Evolutionary conservation across 2,113 vertebrate species (phyloP), one percentile per base, ranked within the genome.

Genomic region (Cynocephalus volans): DNA sequence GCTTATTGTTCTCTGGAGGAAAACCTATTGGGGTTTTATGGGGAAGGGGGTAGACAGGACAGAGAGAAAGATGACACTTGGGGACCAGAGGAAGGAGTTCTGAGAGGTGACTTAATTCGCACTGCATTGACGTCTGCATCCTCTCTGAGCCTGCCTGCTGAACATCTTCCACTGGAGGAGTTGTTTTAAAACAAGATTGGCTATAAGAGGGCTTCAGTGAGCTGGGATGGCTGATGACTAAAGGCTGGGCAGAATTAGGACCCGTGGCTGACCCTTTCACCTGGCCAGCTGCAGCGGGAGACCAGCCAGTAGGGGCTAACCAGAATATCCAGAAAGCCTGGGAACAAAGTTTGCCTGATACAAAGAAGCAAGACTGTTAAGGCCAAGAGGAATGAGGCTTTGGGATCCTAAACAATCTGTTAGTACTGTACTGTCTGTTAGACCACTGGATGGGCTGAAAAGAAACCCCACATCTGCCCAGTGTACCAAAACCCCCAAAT

Each of bases 1-100:
- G 95, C 72, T 94, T 73, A 97, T 97, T 98, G 98, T 99, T 98
- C 98, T 98, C 96, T n/a, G 1, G 98, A 97, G 98, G 96, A 93
- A 97, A 97, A 83, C 89, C 62, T 13, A 0, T 3, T 36, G 72
- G 90, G 62, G 31, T 9, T 88, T 83, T 75, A 7, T 5, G 65
- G 60, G 7, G 82, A 90, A 45, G 85, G 70, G 26, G 79, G 92
- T 64, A 50, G 81, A 97, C 82, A 82, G 90, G 82, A 58, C 26
- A 56, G 45, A 95, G 80, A 90, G 92, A 82, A 67, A 92, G 92
- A 93, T 58, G 90, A 33, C 21, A 73, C 80, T n/a, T 58, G 65
- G 36, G 58, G 80, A 67, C 45, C 58, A 91, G 75, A 90, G 67
- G 95, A 89, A 83, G 93, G 73, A 10, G 48, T 72, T 92, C 72